These are phyloP conservation scores for Hyla sarda DNA, from an alignment of 2,113 vertebrate species.

Conservation along the genomic window DNA sequence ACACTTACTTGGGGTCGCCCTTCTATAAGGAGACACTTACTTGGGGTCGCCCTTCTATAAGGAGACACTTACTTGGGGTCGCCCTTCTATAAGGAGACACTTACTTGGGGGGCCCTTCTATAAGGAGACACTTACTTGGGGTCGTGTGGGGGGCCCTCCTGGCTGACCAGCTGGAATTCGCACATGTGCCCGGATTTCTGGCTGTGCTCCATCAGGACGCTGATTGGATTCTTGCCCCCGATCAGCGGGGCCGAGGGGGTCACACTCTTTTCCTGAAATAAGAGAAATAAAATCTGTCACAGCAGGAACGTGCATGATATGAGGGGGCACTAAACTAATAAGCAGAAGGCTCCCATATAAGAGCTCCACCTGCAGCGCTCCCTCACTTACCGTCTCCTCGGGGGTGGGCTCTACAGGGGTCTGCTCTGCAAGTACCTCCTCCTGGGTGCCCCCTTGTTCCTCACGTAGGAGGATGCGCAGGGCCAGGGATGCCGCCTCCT, in stretches of 20 bases:
- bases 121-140: constrained; percentile 79
- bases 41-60: no score
- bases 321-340: no score
- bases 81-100: no score
- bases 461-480: constrained; percentile 83
- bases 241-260: constrained; percentile 65
- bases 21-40: no score
- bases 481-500: constrained; percentile 88
- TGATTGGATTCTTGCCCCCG: constrained; percentile 91
- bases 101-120: no score
- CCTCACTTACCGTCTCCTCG: constrained; percentile 53
- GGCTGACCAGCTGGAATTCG: constrained; percentile 89
- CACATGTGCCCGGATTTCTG: constrained; percentile 86
- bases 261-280: constrained; percentile 61
- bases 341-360: no score
- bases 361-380: no score
- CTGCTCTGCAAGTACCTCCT: rapidly evolving
- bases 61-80: no score
- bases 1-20: no score
- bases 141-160: constrained; percentile 93
- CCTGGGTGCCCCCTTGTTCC: constrained; percentile 65
- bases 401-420: not conserved
- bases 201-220: constrained; percentile 89
- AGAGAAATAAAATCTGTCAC: no score
- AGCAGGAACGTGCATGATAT: not conserved